These are phyloP conservation scores for Trichomalopsis sarcophagae DNA, from an alignment of 1,140 invertebrate species.

Conservation along the genomic window DNA sequence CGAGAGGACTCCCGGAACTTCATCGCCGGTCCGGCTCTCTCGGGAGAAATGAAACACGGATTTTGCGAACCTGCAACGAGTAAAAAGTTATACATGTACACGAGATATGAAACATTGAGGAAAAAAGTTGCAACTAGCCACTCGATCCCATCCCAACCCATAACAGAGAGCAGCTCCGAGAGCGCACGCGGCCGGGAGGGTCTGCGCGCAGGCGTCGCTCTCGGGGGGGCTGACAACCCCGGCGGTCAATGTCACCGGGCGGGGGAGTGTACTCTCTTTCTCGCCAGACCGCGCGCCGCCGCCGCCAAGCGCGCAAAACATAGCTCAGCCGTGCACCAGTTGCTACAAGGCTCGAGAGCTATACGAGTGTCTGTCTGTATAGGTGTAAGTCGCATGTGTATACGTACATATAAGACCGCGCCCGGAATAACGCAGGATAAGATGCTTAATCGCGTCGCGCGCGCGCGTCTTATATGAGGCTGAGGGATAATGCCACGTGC, in stretches of 20 bases:
- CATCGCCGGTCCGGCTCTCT: too few species aligned
- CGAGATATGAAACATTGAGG: neutral
- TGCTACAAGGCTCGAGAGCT: neutral
- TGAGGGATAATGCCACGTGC: too few species aligned
- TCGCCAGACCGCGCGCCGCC: slow-evolving; percentile 41
- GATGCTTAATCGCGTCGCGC: too few species aligned
- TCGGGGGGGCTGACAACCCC: neutral
- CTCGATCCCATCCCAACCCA: neutral
- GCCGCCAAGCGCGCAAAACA: neutral
- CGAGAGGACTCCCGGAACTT: too few species aligned
- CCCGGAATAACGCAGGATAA: too few species aligned
- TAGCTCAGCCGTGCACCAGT: slow-evolving; percentile 27
- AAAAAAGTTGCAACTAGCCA: neutral
- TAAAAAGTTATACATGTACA: too few species aligned
- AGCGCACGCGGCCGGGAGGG: neutral
- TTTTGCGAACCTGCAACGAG: too few species aligned
- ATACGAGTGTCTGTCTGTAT: too few species aligned
- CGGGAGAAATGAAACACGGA: too few species aligned
- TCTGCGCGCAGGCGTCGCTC: neutral
- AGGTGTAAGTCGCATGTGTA: too few species aligned
- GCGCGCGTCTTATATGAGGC: too few species aligned
- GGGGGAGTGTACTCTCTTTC: neutral
- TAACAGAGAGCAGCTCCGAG: neutral
- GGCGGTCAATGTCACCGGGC: slow-evolving; percentile 37
- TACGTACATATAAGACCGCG: too few species aligned